These are phyloP conservation scores for Enteromius fasciolatus DNA, from an alignment of 2,797 vertebrate genomes.

Conservation along the genomic window DNA sequence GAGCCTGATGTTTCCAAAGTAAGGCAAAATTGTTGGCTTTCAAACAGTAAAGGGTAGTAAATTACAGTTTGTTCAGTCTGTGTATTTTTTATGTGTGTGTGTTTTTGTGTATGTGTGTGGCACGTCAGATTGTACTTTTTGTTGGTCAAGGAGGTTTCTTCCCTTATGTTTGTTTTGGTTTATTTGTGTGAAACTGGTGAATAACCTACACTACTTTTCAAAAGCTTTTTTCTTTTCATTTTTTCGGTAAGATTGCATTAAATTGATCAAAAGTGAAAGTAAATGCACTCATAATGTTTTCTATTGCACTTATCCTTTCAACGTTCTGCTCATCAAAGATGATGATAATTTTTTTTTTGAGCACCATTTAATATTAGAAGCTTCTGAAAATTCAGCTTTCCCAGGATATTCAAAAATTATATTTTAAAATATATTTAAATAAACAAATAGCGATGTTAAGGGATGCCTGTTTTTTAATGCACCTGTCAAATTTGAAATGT, in stretches of 20 bases:
- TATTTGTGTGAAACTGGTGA: neutral
- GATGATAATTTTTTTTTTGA: neutral
- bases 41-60: neutral
- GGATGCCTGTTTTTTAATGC: no score
- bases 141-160: slow-evolving; percentile 38
- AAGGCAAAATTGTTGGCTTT: neutral
- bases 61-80: neutral
- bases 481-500: no score
- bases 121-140: neutral
- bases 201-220: neutral
- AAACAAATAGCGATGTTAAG: neutral
- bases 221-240: neutral
- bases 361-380: neutral
- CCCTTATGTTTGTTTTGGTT: neutral
- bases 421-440: neutral
- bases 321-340: neutral
- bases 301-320: neutral
- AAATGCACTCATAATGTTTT: neutral
- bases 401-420: no score
- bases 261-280: neutral
- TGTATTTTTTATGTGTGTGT: slow-evolving; percentile 11
- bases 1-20: neutral
- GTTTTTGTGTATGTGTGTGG: neutral
- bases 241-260: neutral
- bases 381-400: neutral